Evolutionary conservation across 2,888 invertebrate genomes (phyloP), one percentile per base, ranked within the genome.

Genomic region (Drosophila mulleri): DNA sequence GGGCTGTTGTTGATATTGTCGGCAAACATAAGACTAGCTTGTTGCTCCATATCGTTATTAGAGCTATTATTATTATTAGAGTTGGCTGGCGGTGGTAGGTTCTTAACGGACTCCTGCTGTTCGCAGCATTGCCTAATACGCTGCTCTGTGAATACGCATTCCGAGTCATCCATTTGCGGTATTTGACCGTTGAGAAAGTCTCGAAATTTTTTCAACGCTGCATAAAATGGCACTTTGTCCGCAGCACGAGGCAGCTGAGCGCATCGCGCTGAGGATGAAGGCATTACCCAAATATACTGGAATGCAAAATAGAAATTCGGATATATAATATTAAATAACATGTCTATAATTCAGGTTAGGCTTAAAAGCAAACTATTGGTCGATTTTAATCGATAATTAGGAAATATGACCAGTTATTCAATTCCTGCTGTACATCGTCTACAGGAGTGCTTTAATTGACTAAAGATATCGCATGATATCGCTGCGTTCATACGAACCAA

Each of bases 211-310:
- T 98, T 98, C 52, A 99, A 94, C 60, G 98, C 98, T 71, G 97
- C 96, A 94, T 98, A 99, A 94, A 98, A 99, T 78, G 99, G 99
- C 70, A 99, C 98, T 94, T 99, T 99, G 94, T 99, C 99, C 0
- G 98, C 97, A 23, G 98, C 98, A 83, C 98, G 95, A n/a, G 99
- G 99, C 83, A 99, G 94, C 93, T 99, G 98, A 44, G 99, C 98
- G 94, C 98, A 99, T 60, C 99, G 95, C 57, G 99, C 98, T 91
- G 98, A 98, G 58, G 98, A 98, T 62, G 98, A 99, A 78, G 99
- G 99, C 98, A 99, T 98, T 92, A 99, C 99, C 97, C 98, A 99
- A 95, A 98, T 97, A 93, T 97, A 96, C 98, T 98, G 94, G 64
- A 62, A 45, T 23, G 26, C 7, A 20, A 8, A 70, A 57, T 56